Base-by-base conservation (phyloP, 2,888 invertebrate genomes). In the Linyphia triangularis region DNA sequence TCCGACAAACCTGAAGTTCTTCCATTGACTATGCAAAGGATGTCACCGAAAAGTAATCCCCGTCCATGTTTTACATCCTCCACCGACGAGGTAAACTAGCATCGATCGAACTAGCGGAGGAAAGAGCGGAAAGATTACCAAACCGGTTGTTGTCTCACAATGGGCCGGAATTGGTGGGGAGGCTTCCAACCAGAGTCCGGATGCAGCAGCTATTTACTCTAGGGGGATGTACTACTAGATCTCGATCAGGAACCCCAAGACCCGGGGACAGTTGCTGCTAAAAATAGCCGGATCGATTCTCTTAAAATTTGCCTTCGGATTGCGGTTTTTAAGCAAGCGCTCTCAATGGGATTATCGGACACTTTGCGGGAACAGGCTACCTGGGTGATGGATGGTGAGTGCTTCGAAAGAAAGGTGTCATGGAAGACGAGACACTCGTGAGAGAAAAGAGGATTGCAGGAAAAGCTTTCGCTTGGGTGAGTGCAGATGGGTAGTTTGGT, bases 251-350 rank as follows among this genome's bases (percentile, higher is more conserved):
- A 33, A 19, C 43, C 26, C 63, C 30, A 85, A 40, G 72, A 79
- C n/a, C 84, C 43, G 78, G 77, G 73, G 85, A 86, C 79, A 86
- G 81, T 59, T 57, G 77, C 81, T 88, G 70, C 86, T 88, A 88
- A 88, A 88, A 88, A 88, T 88, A 88, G 86, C 73, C 40, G 67
- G 73, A 88, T 88, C 81, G 86, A 88, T 88, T 16, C 67, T n/a
- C 33, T 78, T 70, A 59, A 88, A 88, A 88, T 88, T 81, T 88
- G 81, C 86, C 16, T 88, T 81, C 73, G 75, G 75, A 40, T 67
- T 75, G 85, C 61, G 81, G 86, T 75, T 82, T 85, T 40, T 51
- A 51, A 82, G 63, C 78, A 70, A 33, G 79, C 65, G 43, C n/a
- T 77, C 40, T 75, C 59, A 33, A 33, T 28, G 16, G 26, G 51